Conservation (phyloP, 2,888 invertebrate species). For the Boloria euphrosyne region DNA sequence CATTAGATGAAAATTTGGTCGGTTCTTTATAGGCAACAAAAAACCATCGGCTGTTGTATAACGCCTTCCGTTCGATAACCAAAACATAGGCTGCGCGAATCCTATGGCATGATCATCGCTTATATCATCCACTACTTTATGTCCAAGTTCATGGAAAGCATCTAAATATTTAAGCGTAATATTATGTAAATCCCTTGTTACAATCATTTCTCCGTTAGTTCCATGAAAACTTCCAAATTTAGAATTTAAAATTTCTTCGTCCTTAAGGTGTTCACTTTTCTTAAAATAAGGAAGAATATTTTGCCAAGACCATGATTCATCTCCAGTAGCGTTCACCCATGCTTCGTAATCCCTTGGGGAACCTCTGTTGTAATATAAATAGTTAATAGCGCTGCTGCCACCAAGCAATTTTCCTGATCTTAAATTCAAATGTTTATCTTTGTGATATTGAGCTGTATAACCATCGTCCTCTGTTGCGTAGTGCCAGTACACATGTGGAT, state of each 20-base stretch:
- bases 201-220: slow-evolving; percentile 61
- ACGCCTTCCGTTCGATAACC: slow-evolving; percentile 64
- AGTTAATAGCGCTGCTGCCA: slow-evolving; percentile 77
- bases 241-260: slow-evolving; percentile 40
- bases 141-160: slow-evolving; percentile 69
- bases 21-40: slow-evolving; percentile 52
- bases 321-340: slow-evolving; percentile 72
- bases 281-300: slow-evolving; percentile 71
- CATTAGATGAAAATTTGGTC: slow-evolving; percentile 56
- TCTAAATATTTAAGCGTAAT: slow-evolving; percentile 48
- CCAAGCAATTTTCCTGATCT: slow-evolving; percentile 83
- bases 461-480: slow-evolving; percentile 47
- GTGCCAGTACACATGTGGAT: slow-evolving; percentile 33
- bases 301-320: slow-evolving; percentile 78
- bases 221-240: slow-evolving; percentile 52
- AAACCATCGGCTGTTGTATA: slow-evolving; percentile 77
- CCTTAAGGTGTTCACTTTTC: slow-evolving; percentile 66
- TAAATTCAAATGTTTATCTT: slow-evolving; percentile 49
- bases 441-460: slow-evolving; percentile 64
- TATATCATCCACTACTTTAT: slow-evolving; percentile 51
- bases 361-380: slow-evolving; percentile 77
- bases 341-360: slow-evolving; percentile 66
- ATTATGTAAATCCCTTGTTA: slow-evolving; percentile 50
- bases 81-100: slow-evolving; percentile 66
- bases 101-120: slow-evolving; percentile 68